A percentile compares a stretch with the other conserved stretches of the same genome.
These are phyloP conservation scores for Saguinus midas DNA, from an alignment of 2,113 vertebrate genomes.

Conservation along the genomic window DNA sequence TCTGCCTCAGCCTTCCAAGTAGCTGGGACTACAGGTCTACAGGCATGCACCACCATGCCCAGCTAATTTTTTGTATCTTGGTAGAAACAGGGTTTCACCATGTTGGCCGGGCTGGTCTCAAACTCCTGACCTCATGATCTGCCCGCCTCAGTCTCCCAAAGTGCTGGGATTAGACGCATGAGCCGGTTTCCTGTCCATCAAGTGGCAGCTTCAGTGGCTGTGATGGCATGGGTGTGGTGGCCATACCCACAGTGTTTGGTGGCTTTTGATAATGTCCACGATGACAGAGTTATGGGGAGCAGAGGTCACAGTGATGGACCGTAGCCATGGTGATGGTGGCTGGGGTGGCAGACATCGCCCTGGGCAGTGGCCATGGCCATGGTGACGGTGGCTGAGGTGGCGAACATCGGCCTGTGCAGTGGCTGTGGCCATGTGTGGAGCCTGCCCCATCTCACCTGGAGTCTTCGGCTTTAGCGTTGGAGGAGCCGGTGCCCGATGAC, in stretches of 20 bases:
- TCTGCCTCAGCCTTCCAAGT: not conserved
- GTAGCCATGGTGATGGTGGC: not conserved
- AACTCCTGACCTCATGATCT: not conserved
- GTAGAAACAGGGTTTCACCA: not conserved
- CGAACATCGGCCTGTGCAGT: accelerated
- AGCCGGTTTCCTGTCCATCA: not conserved
- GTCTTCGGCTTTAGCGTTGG: slow-evolving; percentile 80
- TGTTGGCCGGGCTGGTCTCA: not conserved
- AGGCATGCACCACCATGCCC: too few species aligned
- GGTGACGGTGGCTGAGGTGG: not conserved
- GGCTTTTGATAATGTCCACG: not conserved
- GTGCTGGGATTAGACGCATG: not conserved
- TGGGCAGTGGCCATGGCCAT: too few species aligned
- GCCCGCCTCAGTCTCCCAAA: not conserved
- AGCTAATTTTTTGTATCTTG: not conserved
- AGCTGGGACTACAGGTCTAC: not conserved
- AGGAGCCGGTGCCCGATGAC: slow-evolving; percentile 92
- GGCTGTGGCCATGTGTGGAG: not conserved
- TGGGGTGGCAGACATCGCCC: not conserved
- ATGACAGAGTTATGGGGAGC: not conserved
- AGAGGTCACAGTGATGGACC: too few species aligned
- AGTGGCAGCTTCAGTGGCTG: not conserved
- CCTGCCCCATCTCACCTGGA: not conserved
- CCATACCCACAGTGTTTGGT: not conserved
- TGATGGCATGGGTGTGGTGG: accelerated